Conservation (phyloP, 2,113 vertebrate genomes). For the Enhydra lutris region DNA sequence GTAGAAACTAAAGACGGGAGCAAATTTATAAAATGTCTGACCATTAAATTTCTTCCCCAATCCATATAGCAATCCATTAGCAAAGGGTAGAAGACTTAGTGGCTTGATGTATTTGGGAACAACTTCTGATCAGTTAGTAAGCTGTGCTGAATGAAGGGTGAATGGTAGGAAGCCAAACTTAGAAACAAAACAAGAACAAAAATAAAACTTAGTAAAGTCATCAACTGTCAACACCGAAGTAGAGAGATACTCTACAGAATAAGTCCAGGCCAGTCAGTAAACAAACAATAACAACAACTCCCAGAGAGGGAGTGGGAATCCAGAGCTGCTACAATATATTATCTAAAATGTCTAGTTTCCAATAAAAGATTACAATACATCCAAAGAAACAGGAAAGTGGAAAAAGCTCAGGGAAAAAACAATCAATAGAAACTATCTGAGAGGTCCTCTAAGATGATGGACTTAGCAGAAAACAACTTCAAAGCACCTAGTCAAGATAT, state of each 20-base stretch:
- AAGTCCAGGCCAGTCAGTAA: not conserved
- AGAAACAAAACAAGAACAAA: not conserved
- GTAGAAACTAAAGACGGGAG: not conserved
- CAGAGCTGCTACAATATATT: not conserved
- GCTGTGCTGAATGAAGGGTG: not conserved
- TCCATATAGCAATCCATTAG: not conserved
- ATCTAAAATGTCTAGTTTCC: not conserved
- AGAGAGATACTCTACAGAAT: not conserved
- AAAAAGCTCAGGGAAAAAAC: not conserved
- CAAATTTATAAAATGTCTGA: not conserved
- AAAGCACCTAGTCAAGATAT: not conserved
- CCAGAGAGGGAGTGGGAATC: not conserved
- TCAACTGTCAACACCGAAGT: not conserved
- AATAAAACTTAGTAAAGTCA: not conserved
- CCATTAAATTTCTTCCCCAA: not conserved
- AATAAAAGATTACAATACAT: not conserved
- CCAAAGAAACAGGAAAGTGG: not conserved
- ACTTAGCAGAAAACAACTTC: not conserved
- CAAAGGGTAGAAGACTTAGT: not conserved
- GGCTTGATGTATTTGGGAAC: not conserved
- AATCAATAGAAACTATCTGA: not conserved
- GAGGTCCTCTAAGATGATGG: not conserved
- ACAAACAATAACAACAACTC: not conserved
- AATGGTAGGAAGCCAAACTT: not conserved
- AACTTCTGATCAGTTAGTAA: not conserved